Evolutionary conservation across 2,888 invertebrate genomes (phyloP).

Genomic region (Helleia helle): DNA sequence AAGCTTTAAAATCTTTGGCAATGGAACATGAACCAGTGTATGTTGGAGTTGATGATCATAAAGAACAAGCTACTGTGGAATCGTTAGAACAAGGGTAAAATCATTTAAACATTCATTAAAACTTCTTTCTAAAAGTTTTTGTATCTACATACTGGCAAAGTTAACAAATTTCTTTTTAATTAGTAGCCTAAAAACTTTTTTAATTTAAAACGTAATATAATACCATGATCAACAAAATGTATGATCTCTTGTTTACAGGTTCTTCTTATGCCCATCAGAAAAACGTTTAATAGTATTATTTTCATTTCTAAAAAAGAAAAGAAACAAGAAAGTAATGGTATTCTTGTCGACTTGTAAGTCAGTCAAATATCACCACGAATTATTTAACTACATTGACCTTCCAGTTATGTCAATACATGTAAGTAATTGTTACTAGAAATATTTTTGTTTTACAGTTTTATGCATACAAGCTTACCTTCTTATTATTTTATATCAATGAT

Average conservation of each 20-base stretch:
- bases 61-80: slow-evolving; percentile 86
- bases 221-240: no score
- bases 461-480: no score
- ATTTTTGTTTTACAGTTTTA: no score
- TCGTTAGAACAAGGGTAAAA: slow-evolving; percentile 84
- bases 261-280: slow-evolving; percentile 96
- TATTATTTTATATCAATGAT: no score
- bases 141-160: no score
- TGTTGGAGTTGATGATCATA: slow-evolving; percentile 94
- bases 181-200: no score
- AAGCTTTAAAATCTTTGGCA: slow-evolving; percentile 90
- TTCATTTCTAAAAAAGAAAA: slow-evolving; percentile 96
- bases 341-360: slow-evolving; percentile 98
- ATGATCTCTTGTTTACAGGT: slow-evolving; percentile 74
- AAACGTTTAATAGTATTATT: slow-evolving; percentile 95
- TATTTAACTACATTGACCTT: slow-evolving; percentile 97
- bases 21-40: slow-evolving; percentile 95
- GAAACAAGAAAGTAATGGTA: slow-evolving; percentile 96
- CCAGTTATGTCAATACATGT: slow-evolving; percentile 97
- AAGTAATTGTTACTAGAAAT: slow-evolving; percentile 69
- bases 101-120: no score
- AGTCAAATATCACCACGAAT: slow-evolving; percentile 95
- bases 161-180: no score
- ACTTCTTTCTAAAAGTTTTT: no score
- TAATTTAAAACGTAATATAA: no score